Conservation (phyloP, 2,113 vertebrate species). For the Onychostoma macrolepis region DNA sequence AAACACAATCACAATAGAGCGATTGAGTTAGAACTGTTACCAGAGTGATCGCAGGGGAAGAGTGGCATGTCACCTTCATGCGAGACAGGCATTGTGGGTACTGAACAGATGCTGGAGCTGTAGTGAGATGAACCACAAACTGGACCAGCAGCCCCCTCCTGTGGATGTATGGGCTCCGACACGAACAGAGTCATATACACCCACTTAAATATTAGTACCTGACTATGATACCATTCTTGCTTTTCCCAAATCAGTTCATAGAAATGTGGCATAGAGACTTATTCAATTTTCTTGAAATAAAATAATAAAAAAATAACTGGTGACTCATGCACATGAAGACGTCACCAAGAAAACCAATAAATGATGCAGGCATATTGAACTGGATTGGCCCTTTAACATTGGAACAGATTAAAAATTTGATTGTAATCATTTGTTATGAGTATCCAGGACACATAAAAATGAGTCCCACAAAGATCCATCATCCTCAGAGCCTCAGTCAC, state of each 20-base stretch:
- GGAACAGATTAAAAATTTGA: neutral
- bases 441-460: neutral
- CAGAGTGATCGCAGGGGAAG: conserved; percentile 27
- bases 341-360: neutral
- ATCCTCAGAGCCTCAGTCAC: neutral
- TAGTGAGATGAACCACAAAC: conserved; percentile 46
- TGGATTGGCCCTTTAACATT: neutral
- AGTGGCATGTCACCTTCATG: conserved; percentile 40
- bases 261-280: neutral
- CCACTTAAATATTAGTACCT: neutral
- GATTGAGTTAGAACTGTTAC: conserved; percentile 24
- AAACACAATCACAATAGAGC: conserved; percentile 34
- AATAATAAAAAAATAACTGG: neutral
- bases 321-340: neutral
- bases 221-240: neutral
- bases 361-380: neutral
- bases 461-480: neutral
- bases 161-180: conserved; percentile 58
- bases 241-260: neutral
- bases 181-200: neutral
- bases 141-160: conserved; percentile 70
- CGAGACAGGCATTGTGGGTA: conserved; percentile 60
- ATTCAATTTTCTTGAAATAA: neutral
- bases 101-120: conserved; percentile 70
- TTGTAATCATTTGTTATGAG: neutral